Evolutionary conservation across 2,113 vertebrate genomes (phyloP).

Genomic region (Bos indicus): DNA sequence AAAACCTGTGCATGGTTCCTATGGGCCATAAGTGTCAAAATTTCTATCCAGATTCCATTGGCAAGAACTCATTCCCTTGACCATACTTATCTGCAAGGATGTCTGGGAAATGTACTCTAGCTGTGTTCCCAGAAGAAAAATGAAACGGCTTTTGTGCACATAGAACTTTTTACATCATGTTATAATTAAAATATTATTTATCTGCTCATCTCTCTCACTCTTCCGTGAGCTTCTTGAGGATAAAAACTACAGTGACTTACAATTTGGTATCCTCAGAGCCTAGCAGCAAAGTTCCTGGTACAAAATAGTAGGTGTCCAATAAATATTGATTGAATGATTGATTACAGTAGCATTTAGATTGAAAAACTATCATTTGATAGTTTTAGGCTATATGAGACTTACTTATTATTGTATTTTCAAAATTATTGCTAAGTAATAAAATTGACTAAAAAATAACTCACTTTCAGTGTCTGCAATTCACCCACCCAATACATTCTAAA

Average conservation of each 20-base stretch:
- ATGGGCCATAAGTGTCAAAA: background rate
- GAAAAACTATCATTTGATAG: background rate
- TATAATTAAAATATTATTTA: constrained; percentile 3
- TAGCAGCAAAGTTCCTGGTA: background rate
- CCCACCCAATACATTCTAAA: background rate
- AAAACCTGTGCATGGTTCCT: background rate
- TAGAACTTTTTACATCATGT: background rate
- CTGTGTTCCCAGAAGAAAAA: background rate
- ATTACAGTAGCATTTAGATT: background rate
- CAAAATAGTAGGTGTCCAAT: background rate
- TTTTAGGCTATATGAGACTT: background rate
- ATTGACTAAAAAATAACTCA: background rate
- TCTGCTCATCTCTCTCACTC: background rate
- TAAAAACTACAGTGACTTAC: background rate
- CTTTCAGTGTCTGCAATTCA: background rate
- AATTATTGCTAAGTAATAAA: constrained; percentile 15
- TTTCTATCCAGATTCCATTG: background rate
- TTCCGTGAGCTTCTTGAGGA: background rate
- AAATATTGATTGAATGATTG: background rate
- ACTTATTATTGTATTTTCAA: background rate
- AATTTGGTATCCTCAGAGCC: background rate
- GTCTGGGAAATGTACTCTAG: background rate
- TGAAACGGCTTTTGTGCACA: background rate
- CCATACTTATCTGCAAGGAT: background rate
- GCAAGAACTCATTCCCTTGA: background rate